These are phyloP conservation scores for Petromus typicus DNA, from an alignment of 2,113 vertebrate genomes.

Conservation along the genomic window DNA sequence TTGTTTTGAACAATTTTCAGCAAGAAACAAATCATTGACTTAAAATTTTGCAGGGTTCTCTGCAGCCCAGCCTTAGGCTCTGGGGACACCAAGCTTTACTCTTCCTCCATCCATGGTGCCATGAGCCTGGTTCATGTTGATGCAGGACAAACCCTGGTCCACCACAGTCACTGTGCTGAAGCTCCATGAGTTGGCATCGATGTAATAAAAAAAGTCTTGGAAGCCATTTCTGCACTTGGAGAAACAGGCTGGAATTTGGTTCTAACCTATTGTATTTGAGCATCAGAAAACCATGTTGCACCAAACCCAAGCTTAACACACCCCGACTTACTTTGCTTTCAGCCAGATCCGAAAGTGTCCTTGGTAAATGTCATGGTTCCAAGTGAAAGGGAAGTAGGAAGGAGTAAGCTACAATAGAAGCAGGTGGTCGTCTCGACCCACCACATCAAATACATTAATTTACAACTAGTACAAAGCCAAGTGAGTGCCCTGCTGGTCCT, in stretches of 20 bases:
- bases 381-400: background rate
- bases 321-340: background rate
- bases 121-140: background rate
- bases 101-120: background rate
- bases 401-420: background rate
- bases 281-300: background rate
- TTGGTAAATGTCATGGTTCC: background rate
- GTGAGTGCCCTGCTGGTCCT: background rate
- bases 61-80: background rate
- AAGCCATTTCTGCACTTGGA: background rate
- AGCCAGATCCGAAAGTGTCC: background rate
- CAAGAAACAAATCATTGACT: background rate
- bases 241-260: background rate
- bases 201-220: background rate
- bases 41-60: background rate
- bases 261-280: background rate
- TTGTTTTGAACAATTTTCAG: background rate
- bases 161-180: background rate
- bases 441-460: background rate
- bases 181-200: background rate
- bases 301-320: background rate
- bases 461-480: background rate
- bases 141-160: background rate
- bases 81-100: background rate
- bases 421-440: background rate